These are phyloP conservation scores for Piscicola geometra DNA, from an alignment of 2,888 invertebrate species.

Conservation along the genomic window DNA sequence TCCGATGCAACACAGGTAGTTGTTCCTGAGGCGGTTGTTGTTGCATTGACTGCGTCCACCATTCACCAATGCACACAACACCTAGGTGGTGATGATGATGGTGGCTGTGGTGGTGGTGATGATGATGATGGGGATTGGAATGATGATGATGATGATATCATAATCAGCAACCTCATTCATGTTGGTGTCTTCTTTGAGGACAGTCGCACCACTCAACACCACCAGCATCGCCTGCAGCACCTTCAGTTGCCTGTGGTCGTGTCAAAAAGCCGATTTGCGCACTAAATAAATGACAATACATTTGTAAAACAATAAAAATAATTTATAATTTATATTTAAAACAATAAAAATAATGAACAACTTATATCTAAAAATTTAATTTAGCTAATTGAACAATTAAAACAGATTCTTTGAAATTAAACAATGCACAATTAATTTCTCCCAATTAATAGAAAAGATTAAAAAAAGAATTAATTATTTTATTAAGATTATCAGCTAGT, in stretches of 20 bases:
- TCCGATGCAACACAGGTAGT: background rate
- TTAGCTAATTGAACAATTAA: no score
- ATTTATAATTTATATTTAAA: no score
- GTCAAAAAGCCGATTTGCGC: no score
- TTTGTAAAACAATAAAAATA: no score
- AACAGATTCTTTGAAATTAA: no score
- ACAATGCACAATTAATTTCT: no score
- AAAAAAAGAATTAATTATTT: background rate
- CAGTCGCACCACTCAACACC: conserved; percentile 48
- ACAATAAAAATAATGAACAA: no score
- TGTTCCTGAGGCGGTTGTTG: background rate
- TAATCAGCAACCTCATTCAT: conserved; percentile 44
- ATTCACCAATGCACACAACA: background rate
- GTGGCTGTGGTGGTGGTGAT: background rate
- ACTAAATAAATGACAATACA: no score
- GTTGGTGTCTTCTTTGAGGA: conserved; percentile 49
- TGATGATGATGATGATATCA: no score
- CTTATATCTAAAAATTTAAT: no score
- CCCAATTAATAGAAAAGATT: background rate
- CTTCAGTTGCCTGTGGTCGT: conserved; percentile 47
- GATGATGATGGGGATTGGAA: background rate
- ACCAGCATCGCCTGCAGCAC: conserved; percentile 50
- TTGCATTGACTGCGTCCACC: background rate
- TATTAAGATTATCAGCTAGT: background rate
- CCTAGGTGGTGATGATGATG: background rate